Percentiles rank a stretch among this genome's conserved stretches.
Evolutionary conservation across 2,797 vertebrate genomes (phyloP).

Genomic region (Enteromius unitaeniatus): DNA sequence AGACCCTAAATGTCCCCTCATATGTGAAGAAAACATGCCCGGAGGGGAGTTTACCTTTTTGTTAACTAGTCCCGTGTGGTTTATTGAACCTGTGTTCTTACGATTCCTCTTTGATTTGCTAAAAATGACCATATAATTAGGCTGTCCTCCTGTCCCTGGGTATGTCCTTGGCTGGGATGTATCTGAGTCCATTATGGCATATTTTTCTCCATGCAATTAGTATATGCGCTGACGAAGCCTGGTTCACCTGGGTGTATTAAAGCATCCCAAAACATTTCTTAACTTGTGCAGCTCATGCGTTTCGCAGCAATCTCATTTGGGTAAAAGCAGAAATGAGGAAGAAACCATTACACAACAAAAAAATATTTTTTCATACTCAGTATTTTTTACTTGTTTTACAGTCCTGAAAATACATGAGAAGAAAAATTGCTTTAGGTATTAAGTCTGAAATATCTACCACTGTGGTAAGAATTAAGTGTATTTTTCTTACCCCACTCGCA

Average conservation of each 20-base stretch:
- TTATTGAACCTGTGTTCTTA: slow-evolving; percentile 37
- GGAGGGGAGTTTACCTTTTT: slow-evolving; percentile 47
- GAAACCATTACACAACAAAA: slow-evolving; percentile 18
- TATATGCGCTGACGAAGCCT: slow-evolving; percentile 44
- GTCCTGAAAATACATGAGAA: background rate
- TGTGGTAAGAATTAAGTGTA: background rate
- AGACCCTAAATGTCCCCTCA: slow-evolving; percentile 64
- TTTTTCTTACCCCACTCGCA: background rate
- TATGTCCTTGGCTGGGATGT: slow-evolving; percentile 42
- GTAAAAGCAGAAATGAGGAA: slow-evolving; percentile 26
- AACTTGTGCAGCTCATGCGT: slow-evolving; percentile 6
- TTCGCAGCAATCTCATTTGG: slow-evolving; percentile 21
- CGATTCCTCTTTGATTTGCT: slow-evolving; percentile 30
- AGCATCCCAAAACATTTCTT: slow-evolving; percentile 22
- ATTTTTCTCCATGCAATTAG: slow-evolving; percentile 48
- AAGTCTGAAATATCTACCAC: background rate
- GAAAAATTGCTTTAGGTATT: background rate
- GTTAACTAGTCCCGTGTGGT: slow-evolving; percentile 15
- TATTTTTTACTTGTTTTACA: background rate
- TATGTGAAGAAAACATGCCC: slow-evolving; percentile 56
- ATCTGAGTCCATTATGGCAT: slow-evolving; percentile 40
- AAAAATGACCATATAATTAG: slow-evolving; percentile 53
- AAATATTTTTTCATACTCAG: background rate
- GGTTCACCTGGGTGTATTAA: slow-evolving; percentile 14
- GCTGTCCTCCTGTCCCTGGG: slow-evolving; percentile 53